A percentile compares a stretch with the other conserved stretches of the same genome.
Conservation (phyloP, 1,140 invertebrate species). For the Papilio dardanus region DNA sequence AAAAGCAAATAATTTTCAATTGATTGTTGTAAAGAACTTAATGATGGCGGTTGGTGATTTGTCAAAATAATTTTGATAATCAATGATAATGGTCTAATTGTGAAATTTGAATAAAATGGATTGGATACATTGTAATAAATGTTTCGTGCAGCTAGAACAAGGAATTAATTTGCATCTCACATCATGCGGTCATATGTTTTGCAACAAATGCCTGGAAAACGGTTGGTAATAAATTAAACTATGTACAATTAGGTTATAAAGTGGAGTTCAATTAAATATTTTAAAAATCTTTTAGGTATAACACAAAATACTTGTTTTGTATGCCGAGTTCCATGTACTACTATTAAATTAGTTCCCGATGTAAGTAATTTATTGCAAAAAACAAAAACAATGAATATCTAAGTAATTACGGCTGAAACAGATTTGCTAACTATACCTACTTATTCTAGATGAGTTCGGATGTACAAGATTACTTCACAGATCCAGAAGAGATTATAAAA, state of each 20-base stretch:
- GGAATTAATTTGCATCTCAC: slow-evolving; percentile 75
- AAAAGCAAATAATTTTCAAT: not conserved
- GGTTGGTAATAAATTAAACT: slow-evolving; percentile 53
- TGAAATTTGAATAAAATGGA: slow-evolving; percentile 62
- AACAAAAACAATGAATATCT: not conserved
- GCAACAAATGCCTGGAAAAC: slow-evolving; percentile 72
- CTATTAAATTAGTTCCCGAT: slow-evolving; percentile 76
- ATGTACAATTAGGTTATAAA: slow-evolving; percentile 25
- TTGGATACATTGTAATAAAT: slow-evolving; percentile 82
- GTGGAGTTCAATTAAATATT: slow-evolving; percentile 6
- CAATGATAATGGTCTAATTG: slow-evolving; percentile 21
- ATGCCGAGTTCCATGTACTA: slow-evolving; percentile 72
- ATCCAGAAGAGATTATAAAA: slow-evolving; percentile 78
- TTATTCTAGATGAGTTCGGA: slow-evolving; percentile 77
- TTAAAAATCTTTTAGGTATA: slow-evolving; percentile 52
- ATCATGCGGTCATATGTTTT: slow-evolving; percentile 82
- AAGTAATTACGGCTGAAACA: not conserved
- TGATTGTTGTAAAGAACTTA: slow-evolving; percentile 4
- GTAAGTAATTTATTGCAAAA: slow-evolving; percentile 56
- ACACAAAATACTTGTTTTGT: slow-evolving; percentile 75
- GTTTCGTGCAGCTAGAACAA: slow-evolving; percentile 73
- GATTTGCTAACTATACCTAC: slow-evolving; percentile 33
- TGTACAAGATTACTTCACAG: slow-evolving; percentile 79
- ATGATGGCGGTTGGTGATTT: not conserved
- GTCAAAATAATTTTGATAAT: slow-evolving; percentile 33